A percentile compares a stretch with the other conserved stretches of the same genome.
Conservation (phyloP, 2,888 invertebrate genomes). For the Kryphioiulus occultus region DNA sequence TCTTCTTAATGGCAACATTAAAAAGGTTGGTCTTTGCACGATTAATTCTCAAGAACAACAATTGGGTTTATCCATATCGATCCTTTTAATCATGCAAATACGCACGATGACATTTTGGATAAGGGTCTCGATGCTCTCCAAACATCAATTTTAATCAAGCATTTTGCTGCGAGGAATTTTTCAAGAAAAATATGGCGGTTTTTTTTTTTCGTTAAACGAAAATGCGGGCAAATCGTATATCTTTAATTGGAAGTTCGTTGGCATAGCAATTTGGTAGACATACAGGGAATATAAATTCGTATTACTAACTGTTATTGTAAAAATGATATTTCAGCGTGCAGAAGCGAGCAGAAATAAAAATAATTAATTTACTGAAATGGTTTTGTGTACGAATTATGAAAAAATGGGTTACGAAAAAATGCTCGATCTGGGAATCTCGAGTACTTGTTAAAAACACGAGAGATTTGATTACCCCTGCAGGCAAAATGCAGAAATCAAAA, state of each 20-base stretch:
- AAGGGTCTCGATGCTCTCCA: not conserved
- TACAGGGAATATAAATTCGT: not conserved
- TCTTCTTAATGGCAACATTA: constrained; percentile 25
- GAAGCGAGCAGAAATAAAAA: not conserved
- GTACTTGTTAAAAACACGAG: not conserved
- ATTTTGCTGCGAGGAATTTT: constrained; percentile 11
- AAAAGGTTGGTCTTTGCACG: constrained; percentile 2
- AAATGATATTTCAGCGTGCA: not conserved
- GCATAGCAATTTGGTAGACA: not conserved
- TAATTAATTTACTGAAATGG: not conserved
- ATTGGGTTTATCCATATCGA: not conserved
- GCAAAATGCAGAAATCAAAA: not conserved
- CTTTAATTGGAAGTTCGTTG: not conserved
- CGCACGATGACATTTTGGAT: not conserved
- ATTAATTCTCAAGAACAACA: not conserved
- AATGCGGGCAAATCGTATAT: not conserved
- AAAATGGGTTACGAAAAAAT: not conserved
- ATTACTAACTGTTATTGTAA: not conserved
- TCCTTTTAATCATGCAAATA: not conserved
- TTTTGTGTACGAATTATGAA: not conserved
- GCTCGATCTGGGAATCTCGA: not conserved
- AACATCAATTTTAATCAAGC: constrained; percentile 9
- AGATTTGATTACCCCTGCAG: not conserved
- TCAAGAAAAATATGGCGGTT: not conserved
- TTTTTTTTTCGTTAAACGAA: not conserved